Evolutionary conservation across 64 coral and sea anemone genomes (phyloP).

Genomic region (Porites australiensis): DNA sequence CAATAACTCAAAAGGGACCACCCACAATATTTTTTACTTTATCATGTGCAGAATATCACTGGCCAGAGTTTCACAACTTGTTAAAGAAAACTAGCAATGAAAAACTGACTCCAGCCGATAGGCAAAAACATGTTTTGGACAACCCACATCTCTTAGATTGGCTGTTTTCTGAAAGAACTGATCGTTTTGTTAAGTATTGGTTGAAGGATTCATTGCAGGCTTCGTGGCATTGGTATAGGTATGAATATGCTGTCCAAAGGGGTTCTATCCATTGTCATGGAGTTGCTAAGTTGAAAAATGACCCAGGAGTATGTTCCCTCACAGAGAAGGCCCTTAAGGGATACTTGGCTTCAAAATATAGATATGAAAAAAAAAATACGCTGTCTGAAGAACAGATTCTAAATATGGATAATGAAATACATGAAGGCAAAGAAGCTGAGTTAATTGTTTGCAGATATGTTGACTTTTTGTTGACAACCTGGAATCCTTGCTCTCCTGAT

Average conservation of each 20-base stretch:
- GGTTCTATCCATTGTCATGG: slow-evolving; percentile 44
- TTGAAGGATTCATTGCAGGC: neutral
- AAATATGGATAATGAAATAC: neutral
- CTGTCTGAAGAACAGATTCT: neutral
- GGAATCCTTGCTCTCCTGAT: slow-evolving; percentile 42
- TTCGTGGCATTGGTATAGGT: slow-evolving; percentile 59
- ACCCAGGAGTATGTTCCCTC: slow-evolving; percentile 39
- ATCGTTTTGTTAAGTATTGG: slow-evolving; percentile 48
- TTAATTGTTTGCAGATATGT: slow-evolving; percentile 29
- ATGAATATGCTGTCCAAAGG: slow-evolving; percentile 59
- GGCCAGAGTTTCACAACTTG: slow-evolving; percentile 42
- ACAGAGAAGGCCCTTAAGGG: slow-evolving; percentile 20
- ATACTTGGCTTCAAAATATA: neutral
- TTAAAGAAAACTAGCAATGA: neutral
- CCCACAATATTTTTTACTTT: slow-evolving; percentile 46
- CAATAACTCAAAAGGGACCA: slow-evolving; percentile 29
- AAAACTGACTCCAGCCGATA: neutral
- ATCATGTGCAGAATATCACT: slow-evolving; percentile 55
- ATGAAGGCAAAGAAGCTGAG: slow-evolving; percentile 26
- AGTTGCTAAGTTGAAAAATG: slow-evolving; percentile 25
- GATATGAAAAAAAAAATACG: neutral
- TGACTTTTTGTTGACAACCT: slow-evolving; percentile 38
- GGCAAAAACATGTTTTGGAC: neutral
- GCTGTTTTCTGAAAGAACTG: slow-evolving; percentile 2
- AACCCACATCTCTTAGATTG: slow-evolving; percentile 27